phyloP scores from a whole-genome alignment of 2,888 invertebrate genomes.

The Microctonus brassicae region DNA sequence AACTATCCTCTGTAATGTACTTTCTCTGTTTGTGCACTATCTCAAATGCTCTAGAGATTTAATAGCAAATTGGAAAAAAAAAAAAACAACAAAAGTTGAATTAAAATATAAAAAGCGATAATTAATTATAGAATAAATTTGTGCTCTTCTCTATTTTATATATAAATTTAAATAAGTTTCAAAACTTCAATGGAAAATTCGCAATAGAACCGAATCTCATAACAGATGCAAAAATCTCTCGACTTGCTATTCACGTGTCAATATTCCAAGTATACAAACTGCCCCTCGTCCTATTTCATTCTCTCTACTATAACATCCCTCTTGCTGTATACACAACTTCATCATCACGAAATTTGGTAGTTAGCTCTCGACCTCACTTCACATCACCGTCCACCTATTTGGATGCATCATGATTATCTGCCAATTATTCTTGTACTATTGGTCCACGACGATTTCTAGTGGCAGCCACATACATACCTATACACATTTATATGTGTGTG shows the following conservation, averaged over 20 bases:
- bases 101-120: background rate
- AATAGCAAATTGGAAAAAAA: background rate
- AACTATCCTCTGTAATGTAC: background rate
- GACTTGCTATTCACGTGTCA: conserved; percentile 25
- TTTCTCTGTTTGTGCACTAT: background rate
- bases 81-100: background rate
- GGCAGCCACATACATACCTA: background rate
- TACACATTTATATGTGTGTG: no score
- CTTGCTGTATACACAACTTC: background rate
- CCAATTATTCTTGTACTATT: conserved; percentile 37
- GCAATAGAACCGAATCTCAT: conserved; percentile 1
- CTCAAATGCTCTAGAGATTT: background rate
- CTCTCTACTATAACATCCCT: background rate
- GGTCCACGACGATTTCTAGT: conserved; percentile 35
- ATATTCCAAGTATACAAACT: background rate
- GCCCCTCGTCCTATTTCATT: background rate
- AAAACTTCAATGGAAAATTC: background rate
- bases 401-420: conserved; percentile 35
- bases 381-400: background rate
- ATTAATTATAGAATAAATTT: background rate
- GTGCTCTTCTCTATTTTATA: background rate
- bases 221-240: background rate
- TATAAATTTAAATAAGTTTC: background rate
- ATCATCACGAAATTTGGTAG: conserved; percentile 10
- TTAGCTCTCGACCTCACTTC: conserved; percentile 23